A percentile compares a stretch with the other conserved stretches of the same genome.
Evolutionary conservation across 2,113 vertebrate genomes (phyloP).

Genomic region (Psittacula cyanocephala): DNA sequence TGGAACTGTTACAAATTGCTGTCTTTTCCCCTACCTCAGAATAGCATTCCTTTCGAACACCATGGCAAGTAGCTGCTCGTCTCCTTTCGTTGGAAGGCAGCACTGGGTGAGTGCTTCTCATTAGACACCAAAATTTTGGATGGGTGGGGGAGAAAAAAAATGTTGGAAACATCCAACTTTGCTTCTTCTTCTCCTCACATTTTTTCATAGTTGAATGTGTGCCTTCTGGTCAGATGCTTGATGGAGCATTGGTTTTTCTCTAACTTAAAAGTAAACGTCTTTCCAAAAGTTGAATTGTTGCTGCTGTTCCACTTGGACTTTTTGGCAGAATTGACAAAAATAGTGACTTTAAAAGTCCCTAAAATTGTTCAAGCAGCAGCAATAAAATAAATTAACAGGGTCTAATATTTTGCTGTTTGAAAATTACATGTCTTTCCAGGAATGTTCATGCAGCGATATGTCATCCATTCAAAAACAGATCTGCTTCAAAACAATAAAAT

Average conservation of each 20-base stretch:
- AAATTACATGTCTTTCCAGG: not conserved
- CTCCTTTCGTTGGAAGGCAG: conserved; percentile 87
- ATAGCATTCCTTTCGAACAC: conserved; percentile 98
- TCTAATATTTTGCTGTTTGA: not conserved
- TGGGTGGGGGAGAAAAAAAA: conserved; percentile 36
- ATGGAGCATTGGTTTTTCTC: not conserved
- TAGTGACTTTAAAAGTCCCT: not conserved
- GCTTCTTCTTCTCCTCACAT: not conserved
- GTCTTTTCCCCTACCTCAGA: conserved; percentile 90
- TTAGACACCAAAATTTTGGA: conserved; percentile 41
- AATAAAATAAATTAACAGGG: not conserved
- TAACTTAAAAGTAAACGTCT: not conserved
- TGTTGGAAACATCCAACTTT: not conserved
- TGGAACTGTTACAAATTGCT: conserved; percentile 77
- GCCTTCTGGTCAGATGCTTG: conserved; percentile 20
- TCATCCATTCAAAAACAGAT: not conserved
- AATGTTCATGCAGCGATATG: not conserved
- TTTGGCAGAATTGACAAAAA: not conserved
- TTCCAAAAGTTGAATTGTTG: not conserved
- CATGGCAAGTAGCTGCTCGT: conserved; percentile 94
- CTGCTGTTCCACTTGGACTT: conserved; percentile 11
- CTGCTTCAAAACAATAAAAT: not conserved
- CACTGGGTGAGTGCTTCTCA: conserved; percentile 84
- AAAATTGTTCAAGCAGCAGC: not conserved
- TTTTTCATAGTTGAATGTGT: not conserved